A percentile compares a stretch with the other conserved stretches of the same genome.
phyloP scores from a whole-genome alignment of 2,888 invertebrate genomes.

The Coenonympha arcania region DNA sequence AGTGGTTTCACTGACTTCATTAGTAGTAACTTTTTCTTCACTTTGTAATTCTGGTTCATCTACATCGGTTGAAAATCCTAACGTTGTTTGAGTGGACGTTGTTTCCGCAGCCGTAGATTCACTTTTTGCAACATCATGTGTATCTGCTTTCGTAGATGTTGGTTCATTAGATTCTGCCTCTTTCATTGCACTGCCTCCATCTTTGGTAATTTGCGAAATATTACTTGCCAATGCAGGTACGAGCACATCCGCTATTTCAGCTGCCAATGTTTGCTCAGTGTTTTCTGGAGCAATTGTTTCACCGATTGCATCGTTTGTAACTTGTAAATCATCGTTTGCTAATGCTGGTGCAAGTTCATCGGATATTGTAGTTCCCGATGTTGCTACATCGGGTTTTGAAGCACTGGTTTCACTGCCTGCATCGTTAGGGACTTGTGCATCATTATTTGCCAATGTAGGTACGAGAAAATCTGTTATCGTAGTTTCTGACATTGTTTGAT shows the following conservation, averaged over 20 bases:
- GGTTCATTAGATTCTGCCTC: too few species aligned
- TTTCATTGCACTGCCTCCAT: background rate
- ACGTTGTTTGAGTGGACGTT: background rate
- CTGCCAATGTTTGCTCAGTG: background rate
- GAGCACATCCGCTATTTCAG: background rate
- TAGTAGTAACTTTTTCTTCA: slow-evolving; percentile 21
- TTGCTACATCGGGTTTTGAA: background rate
- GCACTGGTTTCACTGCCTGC: background rate
- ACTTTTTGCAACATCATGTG: background rate
- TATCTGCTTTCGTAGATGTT: background rate
- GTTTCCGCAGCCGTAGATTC: background rate
- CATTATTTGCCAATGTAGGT: slow-evolving; percentile 27
- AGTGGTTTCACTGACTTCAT: background rate
- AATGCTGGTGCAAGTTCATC: slow-evolving; percentile 37
- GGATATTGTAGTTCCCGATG: slow-evolving; percentile 33
- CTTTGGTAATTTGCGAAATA: background rate
- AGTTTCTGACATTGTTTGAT: slow-evolving; percentile 34
- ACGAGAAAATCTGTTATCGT: slow-evolving; percentile 46
- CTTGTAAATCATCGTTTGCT: slow-evolving; percentile 26
- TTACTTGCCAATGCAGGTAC: background rate
- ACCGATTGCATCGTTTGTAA: background rate
- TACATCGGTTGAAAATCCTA: background rate
- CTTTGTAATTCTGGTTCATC: slow-evolving; percentile 31
- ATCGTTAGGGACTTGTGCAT: slow-evolving; percentile 16
- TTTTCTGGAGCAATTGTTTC: background rate